Evolutionary conservation across 2,113 vertebrate genomes (phyloP).

Genomic region (Bolborhynchus lineola): DNA sequence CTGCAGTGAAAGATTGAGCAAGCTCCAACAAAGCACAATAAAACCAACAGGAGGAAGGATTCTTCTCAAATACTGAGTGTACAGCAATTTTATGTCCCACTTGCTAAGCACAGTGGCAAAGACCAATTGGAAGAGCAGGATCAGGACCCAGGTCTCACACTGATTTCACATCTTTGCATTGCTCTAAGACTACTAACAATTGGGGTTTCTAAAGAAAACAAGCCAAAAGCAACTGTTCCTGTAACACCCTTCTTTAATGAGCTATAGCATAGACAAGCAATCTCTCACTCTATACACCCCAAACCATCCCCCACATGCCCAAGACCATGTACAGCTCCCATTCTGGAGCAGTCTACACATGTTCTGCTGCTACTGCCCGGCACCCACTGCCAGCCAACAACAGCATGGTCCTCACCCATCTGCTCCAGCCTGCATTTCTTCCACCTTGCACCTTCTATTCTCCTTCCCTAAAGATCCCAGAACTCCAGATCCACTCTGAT

Average conservation of each 20-base stretch:
- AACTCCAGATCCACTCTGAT: rapidly evolving
- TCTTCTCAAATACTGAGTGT: background rate
- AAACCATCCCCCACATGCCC: rapidly evolving
- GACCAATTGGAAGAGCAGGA: background rate
- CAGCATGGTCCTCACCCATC: rapidly evolving
- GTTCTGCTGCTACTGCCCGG: background rate
- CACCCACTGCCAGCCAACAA: background rate
- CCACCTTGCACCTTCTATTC: background rate
- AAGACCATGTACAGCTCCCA: rapidly evolving
- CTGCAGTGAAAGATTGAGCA: background rate
- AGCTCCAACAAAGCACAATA: background rate
- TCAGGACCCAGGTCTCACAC: background rate
- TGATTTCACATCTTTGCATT: background rate
- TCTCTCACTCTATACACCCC: rapidly evolving
- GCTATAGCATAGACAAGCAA: background rate
- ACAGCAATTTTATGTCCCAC: background rate
- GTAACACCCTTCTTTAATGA: background rate
- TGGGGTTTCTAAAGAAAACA: rapidly evolving
- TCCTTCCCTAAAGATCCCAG: background rate
- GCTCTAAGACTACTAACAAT: background rate
- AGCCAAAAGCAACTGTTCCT: background rate
- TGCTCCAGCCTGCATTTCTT: background rate
- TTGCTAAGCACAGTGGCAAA: background rate
- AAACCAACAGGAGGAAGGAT: background rate
- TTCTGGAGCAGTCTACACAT: rapidly evolving